These are phyloP conservation scores for Mormyrops attenuatus DNA, from an alignment of 2,797 vertebrate genomes.

Conservation along the genomic window DNA sequence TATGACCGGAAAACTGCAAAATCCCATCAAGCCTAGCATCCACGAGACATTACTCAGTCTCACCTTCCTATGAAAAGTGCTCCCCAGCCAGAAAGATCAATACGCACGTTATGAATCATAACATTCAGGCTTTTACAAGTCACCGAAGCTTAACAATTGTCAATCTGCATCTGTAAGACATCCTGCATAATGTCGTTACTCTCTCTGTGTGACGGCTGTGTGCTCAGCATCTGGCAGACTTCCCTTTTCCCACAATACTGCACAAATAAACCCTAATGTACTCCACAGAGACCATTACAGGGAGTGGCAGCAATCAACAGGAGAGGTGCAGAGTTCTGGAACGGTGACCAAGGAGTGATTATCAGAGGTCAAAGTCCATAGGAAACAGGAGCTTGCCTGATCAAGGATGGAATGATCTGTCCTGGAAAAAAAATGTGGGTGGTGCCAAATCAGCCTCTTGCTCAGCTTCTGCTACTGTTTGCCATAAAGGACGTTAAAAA, in stretches of 20 bases:
- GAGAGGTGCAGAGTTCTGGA: not conserved
- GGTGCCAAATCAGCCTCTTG: not conserved
- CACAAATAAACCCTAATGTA: conserved; percentile 15
- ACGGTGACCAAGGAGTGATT: not conserved
- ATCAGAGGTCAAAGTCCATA: not conserved
- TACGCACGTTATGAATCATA: not conserved
- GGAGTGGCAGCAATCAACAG: not conserved
- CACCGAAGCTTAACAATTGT: conserved; percentile 9
- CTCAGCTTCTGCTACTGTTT: not conserved
- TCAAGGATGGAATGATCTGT: not conserved
- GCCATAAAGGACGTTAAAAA: not conserved
- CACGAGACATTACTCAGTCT: not conserved
- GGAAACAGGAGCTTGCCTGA: not conserved
- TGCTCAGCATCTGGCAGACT: not conserved
- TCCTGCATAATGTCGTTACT: conserved; percentile 9
- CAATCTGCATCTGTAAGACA: conserved; percentile 21
- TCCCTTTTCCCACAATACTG: not conserved
- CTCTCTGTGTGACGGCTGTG: not conserved
- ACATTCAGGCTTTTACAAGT: conserved; percentile 14
- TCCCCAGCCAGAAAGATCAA: not conserved
- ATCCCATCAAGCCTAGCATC: not conserved
- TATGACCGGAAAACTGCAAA: not conserved
- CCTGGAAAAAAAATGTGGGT: not conserved
- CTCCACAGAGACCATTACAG: not conserved
- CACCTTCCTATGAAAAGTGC: not conserved